Base-by-base conservation (phyloP, 2,113 vertebrate genomes). In the Podiceps cristatus region DNA sequence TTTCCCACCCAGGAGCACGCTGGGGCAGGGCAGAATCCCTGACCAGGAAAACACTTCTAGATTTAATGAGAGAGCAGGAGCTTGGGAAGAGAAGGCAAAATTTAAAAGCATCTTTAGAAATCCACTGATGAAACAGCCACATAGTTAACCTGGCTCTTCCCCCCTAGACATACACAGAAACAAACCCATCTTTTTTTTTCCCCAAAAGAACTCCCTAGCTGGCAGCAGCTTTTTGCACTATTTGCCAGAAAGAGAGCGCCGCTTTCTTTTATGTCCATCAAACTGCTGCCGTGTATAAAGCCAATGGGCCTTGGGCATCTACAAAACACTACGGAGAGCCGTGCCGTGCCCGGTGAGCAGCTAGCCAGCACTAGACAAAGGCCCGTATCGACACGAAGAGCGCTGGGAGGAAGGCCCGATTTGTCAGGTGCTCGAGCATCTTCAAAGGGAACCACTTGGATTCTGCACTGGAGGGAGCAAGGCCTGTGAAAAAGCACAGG, bases 181-280 rank as follows among this genome's bases (percentile, higher is more conserved):
- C 37, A 80, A 89, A 86, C 12, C 8, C 64, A 52, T 37, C 37
- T 8, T 42, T 90, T 77, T 42, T 12, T 0, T 5, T 2, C 40
- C 20, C 8, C 0, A 0, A 10, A 18, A 18, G 83, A 42, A 2
- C 10, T 9, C 37, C 42, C 67, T 7, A 12, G 17, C 50, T 86
- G 63, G 37, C 10, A 2, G 77, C 58, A 92, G 71, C 60, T 84
- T 87, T 81, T 37, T 90, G 73, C 45, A 63, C 22, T 6, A 22
- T 78, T 50, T 75, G 28, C 35, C 56, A 63, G 76, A 58, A 83
- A 63, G 29, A 14, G 37, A 69, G 55, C 73, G n/a, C 58, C 74
- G 44, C 59, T 49, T 77, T 86, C 44, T 5, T 37, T 49, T 8
- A 49, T 69, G 50, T 53, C 67, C 59, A 71, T 49, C 72, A 79